Percentiles rank a stretch among this genome's conserved stretches.
phyloP scores from a whole-genome alignment of 1,140 invertebrate species.

The Helicoverpa armigera region DNA sequence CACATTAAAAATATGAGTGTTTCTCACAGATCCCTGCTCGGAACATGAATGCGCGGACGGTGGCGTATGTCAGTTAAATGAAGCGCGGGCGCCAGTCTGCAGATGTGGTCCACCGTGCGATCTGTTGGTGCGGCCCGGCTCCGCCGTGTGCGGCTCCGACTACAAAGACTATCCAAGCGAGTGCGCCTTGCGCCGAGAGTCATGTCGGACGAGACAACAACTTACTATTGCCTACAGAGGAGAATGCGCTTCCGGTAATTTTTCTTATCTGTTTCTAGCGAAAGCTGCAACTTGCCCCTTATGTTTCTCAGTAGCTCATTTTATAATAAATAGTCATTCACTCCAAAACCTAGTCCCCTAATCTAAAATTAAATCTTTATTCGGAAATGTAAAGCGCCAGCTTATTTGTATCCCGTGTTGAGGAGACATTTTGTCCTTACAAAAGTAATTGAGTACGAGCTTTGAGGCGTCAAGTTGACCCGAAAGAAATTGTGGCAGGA shows the following conservation, averaged over 20 bases:
- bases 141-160: constrained; percentile 93
- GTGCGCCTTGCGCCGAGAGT: constrained; percentile 91
- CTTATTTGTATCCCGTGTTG: constrained; percentile 64
- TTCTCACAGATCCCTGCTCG: constrained; percentile 92
- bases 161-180: constrained; percentile 95
- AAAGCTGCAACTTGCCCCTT: not conserved
- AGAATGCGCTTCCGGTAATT: constrained; percentile 92
- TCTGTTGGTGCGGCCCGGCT: constrained; percentile 89
- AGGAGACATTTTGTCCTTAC: constrained; percentile 73
- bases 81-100: constrained; percentile 91
- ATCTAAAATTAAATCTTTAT: constrained; percentile 77
- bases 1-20: not conserved
- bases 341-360: constrained; percentile 61
- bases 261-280: not conserved
- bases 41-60: constrained; percentile 91
- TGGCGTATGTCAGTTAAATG: constrained; percentile 94
- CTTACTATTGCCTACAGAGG: constrained; percentile 93
- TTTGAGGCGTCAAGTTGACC: constrained; percentile 64
- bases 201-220: constrained; percentile 90
- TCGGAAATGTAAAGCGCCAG: constrained; percentile 63
- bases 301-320: constrained; percentile 12
- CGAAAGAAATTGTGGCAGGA: constrained; percentile 71
- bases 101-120: constrained; percentile 92
- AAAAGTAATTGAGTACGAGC: constrained; percentile 75
- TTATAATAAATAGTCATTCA: constrained; percentile 61